Base-by-base conservation (phyloP, 2,113 vertebrate species). In the Peromyscus leucopus region DNA sequence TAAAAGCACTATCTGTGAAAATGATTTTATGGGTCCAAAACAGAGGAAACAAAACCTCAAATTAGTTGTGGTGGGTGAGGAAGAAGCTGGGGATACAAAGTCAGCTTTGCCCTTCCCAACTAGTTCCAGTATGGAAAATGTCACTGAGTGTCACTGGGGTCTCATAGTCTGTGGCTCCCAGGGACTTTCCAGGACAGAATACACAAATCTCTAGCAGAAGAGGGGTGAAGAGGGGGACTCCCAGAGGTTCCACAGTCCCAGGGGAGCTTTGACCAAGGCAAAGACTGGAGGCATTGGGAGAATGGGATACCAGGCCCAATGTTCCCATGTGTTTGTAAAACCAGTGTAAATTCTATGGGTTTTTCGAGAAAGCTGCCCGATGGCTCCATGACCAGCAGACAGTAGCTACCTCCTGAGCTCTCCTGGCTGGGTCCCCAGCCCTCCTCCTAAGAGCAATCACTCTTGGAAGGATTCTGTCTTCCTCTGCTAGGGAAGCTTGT, bases 1-100 rank as follows among this genome's bases (percentile, higher is more conserved):
- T 92, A 98, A 97, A 97, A 91, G 92, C 90, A 98, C 92, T 63
- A 97, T 96, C 98, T 97, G 3, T 78, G 93, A 96, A 97, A 94
- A 89, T 96, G 95, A 75, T 82, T 97, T 88, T 98, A 94, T 96
- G 93, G 39, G 42, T 67, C 51, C n/a, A 63, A 85, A 89, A 21
- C 48, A 86, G 55, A 79, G 46, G 33, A 33, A 39, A 48, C 16
- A 61, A 48, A 85, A 78, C 48, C 46, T 19, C 1, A 1, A 80
- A 76, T 42, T 57, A 87, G 31, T 11, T 55, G 63, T 4, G 11
- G 57, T n/a, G 31, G 59, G 48, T 7, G 0, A 61, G 42, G 39
- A 39, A 2, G 21, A 57, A 48, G 83, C 24, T 33, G 7, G 51
- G 39, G 19, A 3, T 11, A 17, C 19, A 28, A 21, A 26, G 84